These are phyloP conservation scores for Caloenas nicobarica DNA, from an alignment of 2,113 vertebrate genomes.

Conservation along the genomic window DNA sequence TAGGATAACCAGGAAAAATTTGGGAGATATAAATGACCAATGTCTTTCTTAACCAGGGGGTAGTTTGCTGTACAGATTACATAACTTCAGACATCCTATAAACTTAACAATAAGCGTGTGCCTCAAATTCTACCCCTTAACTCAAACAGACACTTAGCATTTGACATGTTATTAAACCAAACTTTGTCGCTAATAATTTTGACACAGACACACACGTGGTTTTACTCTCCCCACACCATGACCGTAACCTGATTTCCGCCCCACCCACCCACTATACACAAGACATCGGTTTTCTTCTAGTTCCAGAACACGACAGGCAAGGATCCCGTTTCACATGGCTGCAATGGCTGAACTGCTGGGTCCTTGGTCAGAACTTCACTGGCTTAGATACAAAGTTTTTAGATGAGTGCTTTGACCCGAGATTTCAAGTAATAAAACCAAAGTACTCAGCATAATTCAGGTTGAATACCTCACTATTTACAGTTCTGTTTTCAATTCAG, in stretches of 20 bases:
- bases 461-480: background rate
- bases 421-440: background rate
- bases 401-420: background rate
- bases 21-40: background rate
- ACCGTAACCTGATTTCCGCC: background rate
- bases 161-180: background rate
- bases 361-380: background rate
- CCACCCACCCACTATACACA: accelerated
- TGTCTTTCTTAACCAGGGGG: background rate
- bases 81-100: background rate
- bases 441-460: background rate
- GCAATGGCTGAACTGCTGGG: background rate
- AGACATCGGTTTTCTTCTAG: background rate
- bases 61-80: background rate
- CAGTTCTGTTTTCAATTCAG: background rate
- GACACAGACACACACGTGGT: accelerated
- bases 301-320: background rate
- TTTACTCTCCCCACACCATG: background rate
- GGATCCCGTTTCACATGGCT: background rate
- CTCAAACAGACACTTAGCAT: background rate
- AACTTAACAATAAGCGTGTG: background rate
- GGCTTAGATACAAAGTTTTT: background rate
- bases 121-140: background rate
- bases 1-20: background rate
- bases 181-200: background rate